Conservation (phyloP, 1,140 invertebrate genomes). For the Adoxophyes honmai region DNA sequence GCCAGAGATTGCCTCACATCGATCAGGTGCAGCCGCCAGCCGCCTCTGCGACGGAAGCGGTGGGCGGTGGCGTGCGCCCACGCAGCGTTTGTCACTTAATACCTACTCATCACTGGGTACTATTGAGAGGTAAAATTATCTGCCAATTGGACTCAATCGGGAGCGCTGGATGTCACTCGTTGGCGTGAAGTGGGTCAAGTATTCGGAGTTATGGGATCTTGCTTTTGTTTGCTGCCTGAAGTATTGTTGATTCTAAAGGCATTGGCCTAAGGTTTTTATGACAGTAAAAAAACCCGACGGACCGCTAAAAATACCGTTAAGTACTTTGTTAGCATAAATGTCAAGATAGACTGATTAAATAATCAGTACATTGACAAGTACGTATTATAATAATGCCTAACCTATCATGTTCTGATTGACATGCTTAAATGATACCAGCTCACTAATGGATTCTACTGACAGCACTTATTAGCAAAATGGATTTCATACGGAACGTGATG, state of each 20-base stretch:
- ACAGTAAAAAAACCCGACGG: too few species aligned
- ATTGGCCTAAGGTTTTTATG: too few species aligned
- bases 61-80: slow-evolving; percentile 55
- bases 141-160: too few species aligned
- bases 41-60: slow-evolving; percentile 60
- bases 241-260: too few species aligned
- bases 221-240: too few species aligned
- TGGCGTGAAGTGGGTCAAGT: too few species aligned
- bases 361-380: not conserved
- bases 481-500: not conserved
- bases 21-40: slow-evolving; percentile 57
- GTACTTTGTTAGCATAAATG: not conserved
- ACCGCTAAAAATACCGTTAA: too few species aligned
- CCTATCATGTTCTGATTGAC: slow-evolving; percentile 6
- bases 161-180: too few species aligned
- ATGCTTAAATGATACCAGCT: not conserved
- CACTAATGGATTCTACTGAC: slow-evolving; percentile 9
- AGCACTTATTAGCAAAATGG: slow-evolving; percentile 3
- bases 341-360: not conserved
- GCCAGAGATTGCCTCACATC: slow-evolving; percentile 34
- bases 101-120: slow-evolving; percentile 34
- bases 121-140: too few species aligned
- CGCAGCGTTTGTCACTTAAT: slow-evolving; percentile 57
- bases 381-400: not conserved
- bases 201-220: too few species aligned